Base-by-base conservation (phyloP, 1,140 invertebrate genomes). In the Solenopsis invicta region DNA sequence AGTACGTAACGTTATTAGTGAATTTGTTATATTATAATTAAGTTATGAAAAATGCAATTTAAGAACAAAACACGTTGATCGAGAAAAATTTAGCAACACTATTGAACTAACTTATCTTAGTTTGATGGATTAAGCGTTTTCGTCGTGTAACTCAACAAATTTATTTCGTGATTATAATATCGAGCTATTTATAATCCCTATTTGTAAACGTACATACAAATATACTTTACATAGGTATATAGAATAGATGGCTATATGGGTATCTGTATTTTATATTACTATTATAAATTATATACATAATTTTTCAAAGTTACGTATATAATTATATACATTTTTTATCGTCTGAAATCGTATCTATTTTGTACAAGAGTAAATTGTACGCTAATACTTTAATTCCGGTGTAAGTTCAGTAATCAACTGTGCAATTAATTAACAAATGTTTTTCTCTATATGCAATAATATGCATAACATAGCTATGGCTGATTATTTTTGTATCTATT, bases 341-440 rank as follows among this genome's bases (percentile, higher is more conserved):
- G n/a, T 50, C 29, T 6, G 8, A 29, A 61, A 34, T 34, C n/a
- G 48, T 41, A 74, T 85, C 67, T 84, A 69, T 67, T 86, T 81
- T 62, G 12, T 81, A 64, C 54, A 66, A 50, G 67, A 80, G 21
- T 67, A 18, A 72, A 64, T 50, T 59, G 56, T 45, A 59, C n/a
- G 10, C 34, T 54, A 64, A 54, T 59, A 56, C 18, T 85, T 69
- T 18, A 48, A 78, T 24, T 48, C 16, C 18, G 34, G 8, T 86
- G 45, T 34, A 69, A 66, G 18, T 66, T 16, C 62, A 66, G 48
- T 50, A 77, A 66, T 71, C 21, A 29, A 24, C 12, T 62, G 48
- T 87, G 52, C 45, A 71, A 77, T 37, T 69, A 67, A 80, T 80
- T 81, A 71, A 81, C 21, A 50, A 81, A 81, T 81, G 16, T 71